Base-by-base conservation (phyloP, 2,797 vertebrate species). In the Decapterus maruadsi region DNA sequence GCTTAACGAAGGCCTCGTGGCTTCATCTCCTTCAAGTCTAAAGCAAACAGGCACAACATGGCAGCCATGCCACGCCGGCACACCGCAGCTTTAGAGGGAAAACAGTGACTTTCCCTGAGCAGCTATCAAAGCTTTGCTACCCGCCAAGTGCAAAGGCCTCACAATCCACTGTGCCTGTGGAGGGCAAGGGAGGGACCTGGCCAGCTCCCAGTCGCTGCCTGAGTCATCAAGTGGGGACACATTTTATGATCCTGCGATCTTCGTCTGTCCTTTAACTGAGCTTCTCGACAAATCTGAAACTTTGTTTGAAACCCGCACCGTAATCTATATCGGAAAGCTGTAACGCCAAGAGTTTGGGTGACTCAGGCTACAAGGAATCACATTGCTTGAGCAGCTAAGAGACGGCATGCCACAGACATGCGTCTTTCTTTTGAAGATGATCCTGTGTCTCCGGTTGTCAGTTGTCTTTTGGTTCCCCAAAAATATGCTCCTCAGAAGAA, bases 1-100 rank as follows among this genome's bases (percentile, higher is more conserved):
- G 88, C 82, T 92, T 84, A 90, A 67, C 56, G 1, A 79, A 74
- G 59, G 68, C 74, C 67, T 54, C 22, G 19, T 40, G 73, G 70
- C 68, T 79, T 88, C 80, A 95, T 91, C 89, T 92, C 81, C 68
- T 22, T 86, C 78, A 91, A 87, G 89, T 86, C 92, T 93, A 92
- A 95, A 94, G 84, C 82, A 93, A 94, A 93, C 89, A 94, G 74
- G 61, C 68, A 67, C 65, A 80, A 76, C 79, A 74, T 82, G 83
- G 83, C 81, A 67, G 51, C 66, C 62, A 20, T 77, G 73, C 69
- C 74, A 76, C 48, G 29, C 81, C 46, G 29, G 65, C 59, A 48
- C 68, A 61, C 36, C 8, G 61, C 66, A 88, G 93, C 91, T 93
- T 95, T 90, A 90, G 64, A 84, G 78, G 69, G 66, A 89, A 92